Evolutionary conservation across 1,140 invertebrate genomes (phyloP).

Genomic region (Monomorium pharaonis): DNA sequence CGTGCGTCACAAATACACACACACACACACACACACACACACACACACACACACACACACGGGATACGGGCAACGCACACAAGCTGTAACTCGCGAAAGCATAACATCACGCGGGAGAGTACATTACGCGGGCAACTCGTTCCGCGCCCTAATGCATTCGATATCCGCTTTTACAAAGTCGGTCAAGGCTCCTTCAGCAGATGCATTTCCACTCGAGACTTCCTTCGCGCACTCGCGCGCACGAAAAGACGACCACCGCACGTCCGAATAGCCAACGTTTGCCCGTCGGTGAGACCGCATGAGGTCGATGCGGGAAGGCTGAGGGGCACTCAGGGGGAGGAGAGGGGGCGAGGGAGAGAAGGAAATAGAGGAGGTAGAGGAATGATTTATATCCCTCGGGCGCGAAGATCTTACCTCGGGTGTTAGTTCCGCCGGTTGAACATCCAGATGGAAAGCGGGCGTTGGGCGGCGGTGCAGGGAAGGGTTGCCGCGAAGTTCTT

Average conservation of each 20-base stretch:
- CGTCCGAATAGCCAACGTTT: conserved; percentile 32
- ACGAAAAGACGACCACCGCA: neutral
- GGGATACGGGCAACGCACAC: neutral
- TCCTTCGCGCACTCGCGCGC: neutral
- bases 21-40: no score
- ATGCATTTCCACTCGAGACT: conserved; percentile 32
- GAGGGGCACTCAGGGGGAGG: neutral
- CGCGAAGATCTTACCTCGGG: conserved; percentile 45
- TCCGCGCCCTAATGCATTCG: conserved; percentile 52
- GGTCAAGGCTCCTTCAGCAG: conserved; percentile 60
- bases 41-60: no score
- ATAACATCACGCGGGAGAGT: conserved; percentile 1
- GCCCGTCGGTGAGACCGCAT: neutral
- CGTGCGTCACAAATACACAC: neutral
- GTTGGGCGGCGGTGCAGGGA: neutral
- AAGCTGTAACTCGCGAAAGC: neutral
- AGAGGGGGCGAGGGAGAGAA: no score
- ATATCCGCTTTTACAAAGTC: conserved; percentile 56
- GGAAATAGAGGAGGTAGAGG: conserved; percentile 13
- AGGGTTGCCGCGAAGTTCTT: conserved; percentile 49
- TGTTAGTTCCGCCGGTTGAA: conserved; percentile 59
- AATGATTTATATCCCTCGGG: conserved; percentile 49
- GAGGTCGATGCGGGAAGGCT: neutral
- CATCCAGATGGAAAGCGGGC: conserved; percentile 48
- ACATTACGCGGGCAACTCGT: conserved; percentile 27